Percentiles rank a stretch among this genome's conserved stretches.
These are phyloP conservation scores for Leuciscus waleckii DNA, from an alignment of 2,797 vertebrate species.

Conservation along the genomic window DNA sequence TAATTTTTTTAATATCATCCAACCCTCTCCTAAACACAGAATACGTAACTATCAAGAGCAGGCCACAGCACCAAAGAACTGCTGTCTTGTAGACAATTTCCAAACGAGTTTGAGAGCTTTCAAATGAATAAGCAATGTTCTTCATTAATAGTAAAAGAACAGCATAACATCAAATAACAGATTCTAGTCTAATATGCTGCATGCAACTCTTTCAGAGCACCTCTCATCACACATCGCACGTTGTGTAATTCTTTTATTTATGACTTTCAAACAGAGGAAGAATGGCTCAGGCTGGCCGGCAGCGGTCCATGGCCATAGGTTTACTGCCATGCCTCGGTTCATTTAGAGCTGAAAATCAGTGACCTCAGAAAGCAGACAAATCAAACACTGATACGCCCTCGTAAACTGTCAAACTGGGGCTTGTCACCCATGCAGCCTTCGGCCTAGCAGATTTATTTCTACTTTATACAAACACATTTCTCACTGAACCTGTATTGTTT, in stretches of 20 bases:
- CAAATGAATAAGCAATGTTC: background rate
- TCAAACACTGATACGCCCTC: constrained; percentile 30
- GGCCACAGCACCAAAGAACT: background rate
- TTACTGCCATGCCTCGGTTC: constrained; percentile 37
- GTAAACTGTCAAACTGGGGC: constrained; percentile 31
- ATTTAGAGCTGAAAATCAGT: constrained; percentile 50
- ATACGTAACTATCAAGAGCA: background rate
- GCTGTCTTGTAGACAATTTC: constrained; percentile 12
- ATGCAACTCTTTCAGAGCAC: constrained; percentile 3
- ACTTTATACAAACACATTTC: constrained; percentile 45
- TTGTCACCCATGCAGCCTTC: constrained; percentile 48
- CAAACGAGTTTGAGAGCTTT: background rate
- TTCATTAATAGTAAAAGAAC: constrained; percentile 4
- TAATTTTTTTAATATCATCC: background rate
- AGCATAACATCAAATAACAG: background rate
- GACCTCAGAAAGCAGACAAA: constrained; percentile 46
- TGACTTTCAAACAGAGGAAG: constrained; percentile 41
- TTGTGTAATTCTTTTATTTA: constrained; percentile 12
- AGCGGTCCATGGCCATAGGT: background rate
- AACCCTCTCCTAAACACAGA: constrained; percentile 1
- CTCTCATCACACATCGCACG: background rate
- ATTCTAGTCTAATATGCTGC: background rate
- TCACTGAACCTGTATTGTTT: constrained; percentile 9
- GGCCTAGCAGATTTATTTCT: constrained; percentile 42
- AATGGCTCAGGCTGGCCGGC: background rate